Conservation (phyloP, 1,140 invertebrate species). For the Drosophila nannoptera region DNA sequence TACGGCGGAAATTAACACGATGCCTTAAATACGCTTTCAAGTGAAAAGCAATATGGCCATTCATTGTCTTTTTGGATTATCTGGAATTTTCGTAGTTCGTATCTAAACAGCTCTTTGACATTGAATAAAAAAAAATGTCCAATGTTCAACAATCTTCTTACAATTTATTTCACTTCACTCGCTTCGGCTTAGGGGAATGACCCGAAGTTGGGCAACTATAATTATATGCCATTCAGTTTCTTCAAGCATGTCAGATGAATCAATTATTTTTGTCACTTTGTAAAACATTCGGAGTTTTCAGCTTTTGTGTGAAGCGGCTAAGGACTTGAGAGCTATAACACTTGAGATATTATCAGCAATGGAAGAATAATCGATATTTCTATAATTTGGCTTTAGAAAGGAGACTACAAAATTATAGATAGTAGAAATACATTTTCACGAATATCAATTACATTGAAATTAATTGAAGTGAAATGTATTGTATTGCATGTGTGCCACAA, state of each 20-base stretch:
- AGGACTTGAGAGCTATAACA: no score
- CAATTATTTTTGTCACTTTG: neutral
- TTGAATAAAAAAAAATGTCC: neutral
- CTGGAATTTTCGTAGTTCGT: neutral
- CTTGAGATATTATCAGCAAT: no score
- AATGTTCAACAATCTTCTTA: constrained; percentile 1
- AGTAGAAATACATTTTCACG: no score
- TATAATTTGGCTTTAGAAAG: no score
- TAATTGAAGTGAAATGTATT: no score
- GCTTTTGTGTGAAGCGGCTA: no score
- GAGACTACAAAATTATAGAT: no score
- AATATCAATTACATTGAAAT: no score
- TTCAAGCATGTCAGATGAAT: constrained; percentile 4
- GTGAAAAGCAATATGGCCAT: constrained; percentile 17
- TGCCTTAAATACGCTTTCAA: constrained; percentile 30
- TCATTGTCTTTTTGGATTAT: neutral
- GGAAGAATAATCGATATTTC: no score
- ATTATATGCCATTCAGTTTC: constrained; percentile 5
- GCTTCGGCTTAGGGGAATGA: constrained; percentile 6
- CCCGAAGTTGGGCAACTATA: constrained; percentile 6
- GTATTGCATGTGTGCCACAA: no score
- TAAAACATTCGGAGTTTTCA: no score
- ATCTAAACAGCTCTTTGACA: neutral
- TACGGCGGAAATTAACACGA: constrained; percentile 27
- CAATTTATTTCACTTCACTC: neutral